Base-by-base conservation (phyloP, 2,797 vertebrate genomes). In the Tapirus indicus region DNA sequence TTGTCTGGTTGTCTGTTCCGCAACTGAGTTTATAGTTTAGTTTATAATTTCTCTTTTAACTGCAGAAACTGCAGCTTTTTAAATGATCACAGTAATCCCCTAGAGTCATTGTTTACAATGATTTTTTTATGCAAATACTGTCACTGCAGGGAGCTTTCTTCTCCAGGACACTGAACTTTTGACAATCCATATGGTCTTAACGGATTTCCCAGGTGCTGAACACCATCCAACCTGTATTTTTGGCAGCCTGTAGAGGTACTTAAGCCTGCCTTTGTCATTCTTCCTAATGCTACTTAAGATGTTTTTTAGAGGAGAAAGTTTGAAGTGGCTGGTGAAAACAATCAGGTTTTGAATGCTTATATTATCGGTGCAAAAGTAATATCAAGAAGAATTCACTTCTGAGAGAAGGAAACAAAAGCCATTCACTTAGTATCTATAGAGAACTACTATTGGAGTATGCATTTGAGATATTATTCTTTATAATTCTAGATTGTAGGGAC, bases 101-200 rank as follows among this genome's bases (percentile, higher is more conserved):
- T 41, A 68, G 66, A 92, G 80, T 20, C 41, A 16, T 47, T 88
- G 72, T 89, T 95, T 69, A 80, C 20, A 10, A 41, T 9, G 66
- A 49, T 68, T 95, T 85, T 96, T 92, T 79, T 84, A 94, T 97
- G 97, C 84, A 97, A 94, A 71, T 85, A 92, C 86, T 94, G 41
- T 97, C 74, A 71, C 72, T 56, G 41, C 69, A 91, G 86, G 88
- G 10, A 58, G 72, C 41, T 91, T 95, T 98, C 58, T 95, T 91
- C 92, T 91, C 79, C 68, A 80, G 54, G 32, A 83, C 64, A 68
- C 47, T 94, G 89, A 96, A 80, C 64, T 89, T 97, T 83, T 94
- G 95, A 97, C 78, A 97, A 92, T 68, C 88, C 98, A 96, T 94
- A 93, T 96, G 96, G 80, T 91, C 80, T 56, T 94, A 97, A 96